Conservation (phyloP, 2,113 vertebrate species). For the Megaptera novaeangliae region DNA sequence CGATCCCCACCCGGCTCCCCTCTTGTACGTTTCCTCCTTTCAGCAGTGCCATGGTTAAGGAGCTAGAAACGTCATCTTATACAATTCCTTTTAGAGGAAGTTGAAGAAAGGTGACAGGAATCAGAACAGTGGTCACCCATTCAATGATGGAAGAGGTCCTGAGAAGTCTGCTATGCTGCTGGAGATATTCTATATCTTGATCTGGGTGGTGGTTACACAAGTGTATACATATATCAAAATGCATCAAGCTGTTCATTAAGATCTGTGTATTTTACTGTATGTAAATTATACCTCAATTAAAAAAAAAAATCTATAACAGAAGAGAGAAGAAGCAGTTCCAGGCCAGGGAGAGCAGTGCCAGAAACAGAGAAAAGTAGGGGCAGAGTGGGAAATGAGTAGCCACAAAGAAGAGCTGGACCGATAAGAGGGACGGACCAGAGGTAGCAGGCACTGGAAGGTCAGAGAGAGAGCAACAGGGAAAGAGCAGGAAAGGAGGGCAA, state of each 20-base stretch:
- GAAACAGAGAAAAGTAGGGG: neutral
- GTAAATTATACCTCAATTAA: neutral
- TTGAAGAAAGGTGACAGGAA: neutral
- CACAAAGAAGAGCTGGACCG: neutral
- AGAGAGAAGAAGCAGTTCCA: neutral
- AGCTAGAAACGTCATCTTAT: neutral
- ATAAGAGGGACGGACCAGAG: neutral
- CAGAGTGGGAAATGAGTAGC: too few species aligned
- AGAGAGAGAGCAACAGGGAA: neutral
- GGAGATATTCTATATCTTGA: neutral
- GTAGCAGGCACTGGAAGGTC: neutral
- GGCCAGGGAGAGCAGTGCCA: neutral
- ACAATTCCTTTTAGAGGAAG: neutral
- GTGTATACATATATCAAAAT: neutral
- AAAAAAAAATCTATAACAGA: neutral
- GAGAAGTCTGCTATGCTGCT: neutral
- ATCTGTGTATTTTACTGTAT: neutral
- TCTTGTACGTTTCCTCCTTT: neutral
- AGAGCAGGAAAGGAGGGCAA: too few species aligned
- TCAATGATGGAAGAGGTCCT: neutral
- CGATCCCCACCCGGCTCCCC: neutral
- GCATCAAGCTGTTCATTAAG: neutral
- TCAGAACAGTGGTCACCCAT: neutral
- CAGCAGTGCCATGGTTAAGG: rapidly evolving
- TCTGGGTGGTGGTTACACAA: neutral